Base-by-base conservation (phyloP, 2,888 invertebrate species). In the Alcis repandata region DNA sequence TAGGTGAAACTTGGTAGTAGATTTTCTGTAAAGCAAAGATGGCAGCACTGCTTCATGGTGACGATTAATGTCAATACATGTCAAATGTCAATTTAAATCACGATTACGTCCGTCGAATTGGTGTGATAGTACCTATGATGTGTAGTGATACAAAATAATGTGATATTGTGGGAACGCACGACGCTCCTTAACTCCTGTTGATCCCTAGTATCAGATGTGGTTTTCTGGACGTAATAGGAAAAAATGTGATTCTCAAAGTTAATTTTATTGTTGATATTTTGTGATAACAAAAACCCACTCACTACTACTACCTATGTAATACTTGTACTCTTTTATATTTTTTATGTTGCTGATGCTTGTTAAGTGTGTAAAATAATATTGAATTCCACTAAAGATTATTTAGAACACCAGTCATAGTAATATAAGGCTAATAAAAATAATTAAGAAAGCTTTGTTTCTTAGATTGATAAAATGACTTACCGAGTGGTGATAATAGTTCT, bases 401-500 rank as follows among this genome's bases (percentile, higher is more conserved):
- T 11, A 3, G 4, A 11, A 15, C 9, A 9, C 2, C 49, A 32
- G 32, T 3, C 46, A n/a, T 3, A 32, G 8, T 32, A 32, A 33
- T 17, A 32, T 10, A 33, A 49, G 1, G 17, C 17, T 17, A 33
- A 15, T 46, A 15, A 15, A 32, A n/a, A 48, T 33, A 2, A 6
- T 46, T n/a, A 13, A 20, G 17, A 33, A 15, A 32, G 48, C 10
- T 32, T 27, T 32, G 7, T 27, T 48, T 9, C 4, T 1, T 4
- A 33, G 49, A 17, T 32, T 32, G 49, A 7, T 46, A 79, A 73
- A 86, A 90, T 91, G 91, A 85, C 85, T 77, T 91, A 87, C 86
- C 87, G 86, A 76, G 80, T 88, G 79, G 76, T 91, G 75, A 79
- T 91, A 84, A 80, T 92, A 77, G 83, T 90, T 79, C 81, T 90